Percentiles rank a stretch among this genome's conserved stretches.
Evolutionary conservation across 2,797 vertebrate species (phyloP).

Genomic region (Odontamblyopus rebecca): DNA sequence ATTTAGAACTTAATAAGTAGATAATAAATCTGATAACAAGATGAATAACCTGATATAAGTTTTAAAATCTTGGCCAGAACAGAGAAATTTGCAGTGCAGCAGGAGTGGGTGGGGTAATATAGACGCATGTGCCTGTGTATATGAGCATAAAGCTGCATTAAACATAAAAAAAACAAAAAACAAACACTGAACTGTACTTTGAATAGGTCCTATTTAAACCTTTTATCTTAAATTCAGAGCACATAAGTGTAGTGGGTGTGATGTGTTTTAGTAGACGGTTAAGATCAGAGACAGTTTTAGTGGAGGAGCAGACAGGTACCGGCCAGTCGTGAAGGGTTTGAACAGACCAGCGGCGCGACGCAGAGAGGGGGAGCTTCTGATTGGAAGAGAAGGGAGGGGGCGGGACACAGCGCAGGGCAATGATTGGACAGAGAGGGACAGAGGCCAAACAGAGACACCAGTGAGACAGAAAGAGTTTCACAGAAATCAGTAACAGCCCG

Average conservation of each 20-base stretch:
- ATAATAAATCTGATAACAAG: too few species aligned
- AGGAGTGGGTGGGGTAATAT: too few species aligned
- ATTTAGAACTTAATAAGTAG: too few species aligned
- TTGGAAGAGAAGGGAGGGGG: slow-evolving; percentile 66
- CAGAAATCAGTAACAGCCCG: neutral
- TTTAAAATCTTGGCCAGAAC: too few species aligned
- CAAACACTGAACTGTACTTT: too few species aligned
- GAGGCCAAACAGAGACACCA: slow-evolving; percentile 49
- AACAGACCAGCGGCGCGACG: slow-evolving; percentile 96
- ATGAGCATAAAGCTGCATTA: too few species aligned
- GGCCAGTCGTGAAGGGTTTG: slow-evolving; percentile 97
- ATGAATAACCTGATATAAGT: too few species aligned
- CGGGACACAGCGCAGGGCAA: slow-evolving; percentile 50
- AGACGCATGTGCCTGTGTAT: too few species aligned
- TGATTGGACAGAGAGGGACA: slow-evolving; percentile 39
- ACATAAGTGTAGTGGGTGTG: neutral
- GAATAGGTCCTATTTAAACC: neutral
- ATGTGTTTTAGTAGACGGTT: slow-evolving; percentile 22
- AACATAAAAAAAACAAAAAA: too few species aligned
- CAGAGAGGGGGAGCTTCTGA: slow-evolving; percentile 93
- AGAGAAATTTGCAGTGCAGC: too few species aligned
- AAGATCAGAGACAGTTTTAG: slow-evolving; percentile 20
- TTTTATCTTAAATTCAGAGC: slow-evolving; percentile 6
- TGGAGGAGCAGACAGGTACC: slow-evolving; percentile 77
- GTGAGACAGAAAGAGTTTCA: slow-evolving; percentile 22